phyloP scores from a whole-genome alignment of 1,140 invertebrate genomes.

The Marisa cornuarietis region DNA sequence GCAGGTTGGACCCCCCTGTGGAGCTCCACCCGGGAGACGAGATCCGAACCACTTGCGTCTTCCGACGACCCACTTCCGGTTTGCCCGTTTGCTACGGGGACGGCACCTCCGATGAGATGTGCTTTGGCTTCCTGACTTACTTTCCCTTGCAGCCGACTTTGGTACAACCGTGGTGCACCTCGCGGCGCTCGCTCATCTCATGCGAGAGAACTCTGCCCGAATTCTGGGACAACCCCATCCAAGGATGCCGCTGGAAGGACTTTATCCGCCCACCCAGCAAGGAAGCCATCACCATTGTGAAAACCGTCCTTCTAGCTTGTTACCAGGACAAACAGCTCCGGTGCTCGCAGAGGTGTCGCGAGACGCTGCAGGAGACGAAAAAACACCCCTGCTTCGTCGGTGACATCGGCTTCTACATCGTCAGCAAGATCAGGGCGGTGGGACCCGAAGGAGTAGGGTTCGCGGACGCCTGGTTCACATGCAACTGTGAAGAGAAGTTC shows the following conservation, averaged over 20 bases:
- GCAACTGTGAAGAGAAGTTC: slow-evolving; percentile 14
- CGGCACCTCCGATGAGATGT: slow-evolving; percentile 45
- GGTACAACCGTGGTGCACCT: slow-evolving; percentile 33
- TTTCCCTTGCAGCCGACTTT: slow-evolving; percentile 31
- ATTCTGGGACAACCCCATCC: slow-evolving; percentile 8
- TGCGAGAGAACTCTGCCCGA: slow-evolving; percentile 29
- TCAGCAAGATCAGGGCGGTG: slow-evolving; percentile 7
- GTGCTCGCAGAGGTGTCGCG: neutral
- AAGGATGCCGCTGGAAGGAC: slow-evolving; percentile 27
- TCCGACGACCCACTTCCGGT: slow-evolving; percentile 17
- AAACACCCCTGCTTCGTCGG: slow-evolving; percentile 15
- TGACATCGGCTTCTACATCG: slow-evolving; percentile 22
- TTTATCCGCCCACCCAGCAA: slow-evolving; percentile 21
- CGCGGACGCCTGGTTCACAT: slow-evolving; percentile 19
- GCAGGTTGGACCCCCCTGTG: slow-evolving; percentile 29
- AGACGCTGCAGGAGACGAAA: neutral
- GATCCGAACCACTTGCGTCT: slow-evolving; percentile 36
- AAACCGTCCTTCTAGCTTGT: neutral
- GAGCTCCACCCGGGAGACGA: slow-evolving; percentile 37
- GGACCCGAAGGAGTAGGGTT: neutral
- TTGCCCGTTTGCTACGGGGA: slow-evolving; percentile 36
- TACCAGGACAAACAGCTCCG: slow-evolving; percentile 4
- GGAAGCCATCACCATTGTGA: slow-evolving; percentile 2
- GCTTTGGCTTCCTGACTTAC: slow-evolving; percentile 45
- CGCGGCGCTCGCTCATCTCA: slow-evolving; percentile 20